Evolutionary conservation across 2,888 invertebrate genomes (phyloP).

Genomic region (Nomada fucata): DNA sequence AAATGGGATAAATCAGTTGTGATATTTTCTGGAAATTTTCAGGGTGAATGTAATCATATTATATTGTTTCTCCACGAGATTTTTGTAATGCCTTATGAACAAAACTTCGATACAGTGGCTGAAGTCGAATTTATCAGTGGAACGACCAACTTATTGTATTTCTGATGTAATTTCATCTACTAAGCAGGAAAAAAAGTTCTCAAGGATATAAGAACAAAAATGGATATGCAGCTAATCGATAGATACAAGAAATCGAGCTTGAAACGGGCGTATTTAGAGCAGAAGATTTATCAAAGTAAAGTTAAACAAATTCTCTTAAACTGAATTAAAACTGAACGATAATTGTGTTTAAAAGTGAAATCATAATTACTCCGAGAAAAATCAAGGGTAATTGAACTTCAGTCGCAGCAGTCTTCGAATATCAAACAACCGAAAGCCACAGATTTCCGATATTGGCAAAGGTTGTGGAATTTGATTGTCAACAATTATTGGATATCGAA

Average conservation of each 20-base stretch:
- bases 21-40: background rate
- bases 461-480: background rate
- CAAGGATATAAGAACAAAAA: slow-evolving; percentile 9
- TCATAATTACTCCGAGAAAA: no score
- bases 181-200: background rate
- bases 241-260: slow-evolving; percentile 1
- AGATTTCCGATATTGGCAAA: background rate
- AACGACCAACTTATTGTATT: background rate
- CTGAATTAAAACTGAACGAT: no score
- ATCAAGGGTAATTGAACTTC: no score
- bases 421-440: background rate
- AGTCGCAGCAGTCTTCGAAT: no score
- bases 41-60: no score
- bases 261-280: background rate
- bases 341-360: background rate
- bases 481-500: background rate
- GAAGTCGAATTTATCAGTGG: background rate
- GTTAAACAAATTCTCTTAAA: background rate
- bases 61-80: no score
- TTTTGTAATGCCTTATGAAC: no score
- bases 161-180: slow-evolving; percentile 24
- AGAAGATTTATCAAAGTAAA: slow-evolving; percentile 4
- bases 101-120: background rate
- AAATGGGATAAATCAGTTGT: background rate
- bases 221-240: slow-evolving; percentile 13